Evolutionary conservation across 2,113 vertebrate genomes (phyloP), one percentile per base, ranked within the genome.

Genomic region (Podilymbus podiceps): DNA sequence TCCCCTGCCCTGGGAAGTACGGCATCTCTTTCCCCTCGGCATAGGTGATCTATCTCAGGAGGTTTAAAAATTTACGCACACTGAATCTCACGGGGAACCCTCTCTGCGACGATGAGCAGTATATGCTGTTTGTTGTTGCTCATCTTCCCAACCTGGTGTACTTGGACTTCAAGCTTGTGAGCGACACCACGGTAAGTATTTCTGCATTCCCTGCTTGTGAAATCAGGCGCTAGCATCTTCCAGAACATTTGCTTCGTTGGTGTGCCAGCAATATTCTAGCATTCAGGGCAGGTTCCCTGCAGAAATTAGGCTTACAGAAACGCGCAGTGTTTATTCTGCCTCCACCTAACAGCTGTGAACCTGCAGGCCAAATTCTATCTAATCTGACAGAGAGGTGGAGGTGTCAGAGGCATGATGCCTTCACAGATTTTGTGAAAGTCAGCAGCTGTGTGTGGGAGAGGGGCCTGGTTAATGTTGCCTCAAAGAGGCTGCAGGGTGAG

Each of bases 41-140:
- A 74, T 68, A 99, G 99, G 88, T 99, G 67, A 88, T 98, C 83
- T 99, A 98, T 85, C 98, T 99, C 46, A 98, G 98, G 85, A 98
- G 76, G 67, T 99, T 99, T 80, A 98, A 98, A 96, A 96, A 95
- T 21, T 79, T 99, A 63, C 97, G 97, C 63, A 95, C 97, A 0
- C 89, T 99, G 92, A 98, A 97, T 86, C 97, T 99, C 10, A 40
- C 21, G 3, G 99, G 99, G 89, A 99, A 99, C 93, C 98, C 99
- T 8, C 31, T 99, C 31, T 97, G 97, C 2, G 73, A 98, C 2
- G 67, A 97, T 0, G 98, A 98, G 27, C 90, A 94, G 24, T 99
- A 99, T 85, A 95, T 8, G 16, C 64, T 96, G 27, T 99, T 98
- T 79, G 94, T 99, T 33, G 94, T 97, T 18, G 99, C 98, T 74